Percentiles rank a stretch among this genome's conserved stretches.
Evolutionary conservation across 2,888 invertebrate genomes (phyloP).

Genomic region (Melinaea marsaeus): DNA sequence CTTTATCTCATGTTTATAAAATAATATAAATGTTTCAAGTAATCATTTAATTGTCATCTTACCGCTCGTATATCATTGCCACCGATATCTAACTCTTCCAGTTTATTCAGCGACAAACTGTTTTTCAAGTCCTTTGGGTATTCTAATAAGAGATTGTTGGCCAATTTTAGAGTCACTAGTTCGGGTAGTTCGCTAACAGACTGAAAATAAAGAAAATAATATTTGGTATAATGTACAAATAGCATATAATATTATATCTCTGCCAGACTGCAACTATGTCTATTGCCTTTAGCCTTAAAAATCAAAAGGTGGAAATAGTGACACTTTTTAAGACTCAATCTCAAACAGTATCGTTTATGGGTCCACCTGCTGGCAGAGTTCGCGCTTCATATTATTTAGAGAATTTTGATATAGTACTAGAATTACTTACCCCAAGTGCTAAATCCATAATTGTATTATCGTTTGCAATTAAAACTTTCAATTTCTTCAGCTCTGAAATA

Average conservation of each 20-base stretch:
- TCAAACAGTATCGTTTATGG: no score
- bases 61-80: constrained; percentile 72
- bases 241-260: not conserved
- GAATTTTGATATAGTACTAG: no score
- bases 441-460: constrained; percentile 61
- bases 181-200: constrained; percentile 65
- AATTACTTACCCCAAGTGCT: constrained; percentile 57
- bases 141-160: constrained; percentile 63
- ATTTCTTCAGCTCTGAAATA: constrained; percentile 53
- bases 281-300: no score
- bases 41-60: constrained; percentile 27
- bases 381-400: no score
- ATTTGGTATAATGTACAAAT: constrained; percentile 6
- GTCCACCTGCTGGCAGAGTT: no score
- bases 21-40: not conserved
- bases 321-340: no score
- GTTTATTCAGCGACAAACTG: constrained; percentile 54
- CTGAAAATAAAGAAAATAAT: constrained; percentile 47
- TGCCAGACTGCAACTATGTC: no score
- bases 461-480: constrained; percentile 58
- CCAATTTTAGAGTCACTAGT: constrained; percentile 53
- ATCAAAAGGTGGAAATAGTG: no score
- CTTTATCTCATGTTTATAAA: not conserved
- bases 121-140: constrained; percentile 68
- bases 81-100: constrained; percentile 66